Evolutionary conservation across 2,888 invertebrate species (phyloP).

Genomic region (Galeruca laticollis): DNA sequence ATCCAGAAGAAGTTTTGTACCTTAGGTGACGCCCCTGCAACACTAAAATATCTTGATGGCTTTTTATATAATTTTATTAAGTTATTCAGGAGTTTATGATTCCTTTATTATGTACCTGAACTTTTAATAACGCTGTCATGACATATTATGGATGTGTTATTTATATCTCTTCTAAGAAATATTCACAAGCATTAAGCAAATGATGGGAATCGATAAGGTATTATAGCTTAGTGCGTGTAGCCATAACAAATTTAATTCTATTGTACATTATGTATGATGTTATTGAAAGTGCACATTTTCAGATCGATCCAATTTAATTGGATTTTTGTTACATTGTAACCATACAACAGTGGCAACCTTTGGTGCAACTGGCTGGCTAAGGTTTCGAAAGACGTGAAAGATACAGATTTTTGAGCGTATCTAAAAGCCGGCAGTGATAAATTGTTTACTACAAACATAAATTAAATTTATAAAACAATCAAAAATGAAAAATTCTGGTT

Average conservation of each 20-base stretch:
- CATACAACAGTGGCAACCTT: too few species aligned
- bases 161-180: constrained; percentile 44
- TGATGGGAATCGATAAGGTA: constrained; percentile 22
- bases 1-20: too few species aligned
- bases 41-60: constrained; percentile 36
- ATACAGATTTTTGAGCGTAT: too few species aligned
- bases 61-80: constrained; percentile 49
- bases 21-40: not conserved
- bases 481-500: too few species aligned
- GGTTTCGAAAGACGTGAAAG: not conserved
- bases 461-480: too few species aligned
- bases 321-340: constrained; percentile 28
- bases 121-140: constrained; percentile 43
- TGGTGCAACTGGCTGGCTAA: not conserved
- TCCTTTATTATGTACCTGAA: constrained; percentile 45
- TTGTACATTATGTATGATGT: constrained; percentile 21
- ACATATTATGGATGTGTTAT: constrained; percentile 42
- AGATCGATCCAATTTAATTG: constrained; percentile 12
- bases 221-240: not conserved
- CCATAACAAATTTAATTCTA: constrained; percentile 17
- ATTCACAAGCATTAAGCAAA: constrained; percentile 36
- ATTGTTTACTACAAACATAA: too few species aligned
- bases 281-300: constrained; percentile 26
- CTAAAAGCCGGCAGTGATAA: too few species aligned
- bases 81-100: constrained; percentile 50